Evolutionary conservation across 2,888 invertebrate species (phyloP).

Genomic region (Cephus rjabovi): DNA sequence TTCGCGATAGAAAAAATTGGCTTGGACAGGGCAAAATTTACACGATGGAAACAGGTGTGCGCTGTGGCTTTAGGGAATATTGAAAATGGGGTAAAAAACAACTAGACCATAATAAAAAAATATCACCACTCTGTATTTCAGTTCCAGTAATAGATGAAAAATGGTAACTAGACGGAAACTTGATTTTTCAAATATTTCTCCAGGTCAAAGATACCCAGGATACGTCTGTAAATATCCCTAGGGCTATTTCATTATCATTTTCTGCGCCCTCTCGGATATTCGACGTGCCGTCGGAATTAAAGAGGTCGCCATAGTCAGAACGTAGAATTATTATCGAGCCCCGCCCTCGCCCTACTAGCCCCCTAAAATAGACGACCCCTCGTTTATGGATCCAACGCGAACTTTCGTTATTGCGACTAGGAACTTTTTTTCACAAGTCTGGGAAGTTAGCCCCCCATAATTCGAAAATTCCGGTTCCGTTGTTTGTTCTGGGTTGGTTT

Average conservation of each 20-base stretch:
- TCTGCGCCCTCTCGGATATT: neutral
- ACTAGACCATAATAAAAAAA: neutral
- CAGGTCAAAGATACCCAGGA: neutral
- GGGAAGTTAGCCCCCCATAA: too few species aligned
- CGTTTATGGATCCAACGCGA: constrained; percentile 4
- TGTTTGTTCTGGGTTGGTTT: too few species aligned
- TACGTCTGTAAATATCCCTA: neutral
- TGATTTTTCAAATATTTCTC: neutral
- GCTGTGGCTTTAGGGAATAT: too few species aligned
- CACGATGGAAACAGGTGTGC: too few species aligned
- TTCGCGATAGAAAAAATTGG: neutral
- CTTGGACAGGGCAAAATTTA: too few species aligned
- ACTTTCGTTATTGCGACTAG: constrained; percentile 21
- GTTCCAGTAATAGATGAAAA: too few species aligned
- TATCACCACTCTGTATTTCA: neutral
- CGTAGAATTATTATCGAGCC: constrained; percentile 15
- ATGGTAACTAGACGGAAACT: neutral
- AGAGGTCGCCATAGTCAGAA: neutral
- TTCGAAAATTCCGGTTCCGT: too few species aligned
- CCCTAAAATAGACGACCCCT: neutral
- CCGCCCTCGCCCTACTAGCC: constrained; percentile 2
- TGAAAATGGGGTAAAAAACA: too few species aligned
- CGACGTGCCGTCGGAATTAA: neutral
- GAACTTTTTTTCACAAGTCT: constrained; percentile 24
- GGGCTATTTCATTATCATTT: neutral